A percentile compares a stretch with the other conserved stretches of the same genome.
Conservation (phyloP, 2,113 vertebrate genomes). For the Halichoeres trimaculatus region DNA sequence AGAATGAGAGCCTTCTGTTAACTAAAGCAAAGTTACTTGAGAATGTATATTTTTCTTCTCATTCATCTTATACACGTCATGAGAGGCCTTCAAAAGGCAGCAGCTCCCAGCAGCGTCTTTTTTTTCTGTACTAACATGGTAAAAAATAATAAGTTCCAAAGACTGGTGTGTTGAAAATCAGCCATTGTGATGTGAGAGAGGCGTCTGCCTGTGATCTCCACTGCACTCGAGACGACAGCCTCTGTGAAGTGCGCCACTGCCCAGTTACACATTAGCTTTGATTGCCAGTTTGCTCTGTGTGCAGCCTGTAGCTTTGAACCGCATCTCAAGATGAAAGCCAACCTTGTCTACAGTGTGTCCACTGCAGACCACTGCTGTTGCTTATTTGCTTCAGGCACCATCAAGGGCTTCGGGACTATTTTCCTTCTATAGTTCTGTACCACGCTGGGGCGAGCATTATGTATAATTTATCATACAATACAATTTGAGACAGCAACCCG, state of each 20-base stretch:
- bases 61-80: slow-evolving; percentile 58
- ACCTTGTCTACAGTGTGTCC: slow-evolving; percentile 75
- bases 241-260: slow-evolving; percentile 75
- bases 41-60: slow-evolving; percentile 59
- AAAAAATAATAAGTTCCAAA: slow-evolving; percentile 71
- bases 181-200: slow-evolving; percentile 66
- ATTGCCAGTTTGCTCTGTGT: slow-evolving; percentile 81
- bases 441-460: slow-evolving; percentile 71
- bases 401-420: slow-evolving; percentile 63
- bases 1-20: slow-evolving; percentile 43
- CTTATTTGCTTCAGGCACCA: slow-evolving; percentile 73
- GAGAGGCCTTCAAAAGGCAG: slow-evolving; percentile 58
- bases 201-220: slow-evolving; percentile 70
- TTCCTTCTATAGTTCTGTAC: slow-evolving; percentile 57
- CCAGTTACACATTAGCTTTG: slow-evolving; percentile 79
- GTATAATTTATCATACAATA: slow-evolving; percentile 79
- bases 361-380: slow-evolving; percentile 66
- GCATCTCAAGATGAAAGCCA: slow-evolving; percentile 81
- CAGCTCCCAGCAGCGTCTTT: slow-evolving; percentile 30
- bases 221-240: slow-evolving; percentile 61
- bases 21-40: slow-evolving; percentile 42
- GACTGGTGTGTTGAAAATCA: slow-evolving; percentile 62
- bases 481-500: slow-evolving; percentile 53
- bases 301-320: slow-evolving; percentile 72
- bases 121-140: slow-evolving; percentile 35